Evolutionary conservation across 2,113 vertebrate genomes (phyloP).

Genomic region (Calidris pygmaea): DNA sequence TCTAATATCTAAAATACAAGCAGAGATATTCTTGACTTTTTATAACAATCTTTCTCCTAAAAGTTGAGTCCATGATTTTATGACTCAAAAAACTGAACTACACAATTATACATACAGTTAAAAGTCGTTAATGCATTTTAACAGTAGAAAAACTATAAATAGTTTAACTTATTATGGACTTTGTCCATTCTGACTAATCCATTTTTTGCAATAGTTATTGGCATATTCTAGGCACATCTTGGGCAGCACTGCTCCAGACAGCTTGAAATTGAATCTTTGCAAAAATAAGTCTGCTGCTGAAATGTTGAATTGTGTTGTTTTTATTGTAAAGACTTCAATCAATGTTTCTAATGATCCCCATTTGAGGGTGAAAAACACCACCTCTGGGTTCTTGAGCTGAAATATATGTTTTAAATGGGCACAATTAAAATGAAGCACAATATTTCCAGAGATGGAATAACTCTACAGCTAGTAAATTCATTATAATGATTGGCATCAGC

Average conservation of each 20-base stretch:
- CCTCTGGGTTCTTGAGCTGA: background rate
- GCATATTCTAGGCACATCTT: background rate
- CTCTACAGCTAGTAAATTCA: background rate
- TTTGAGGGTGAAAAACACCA: background rate
- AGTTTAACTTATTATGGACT: background rate
- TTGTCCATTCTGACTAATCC: background rate
- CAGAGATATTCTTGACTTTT: background rate
- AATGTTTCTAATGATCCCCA: background rate
- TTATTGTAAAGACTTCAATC: background rate
- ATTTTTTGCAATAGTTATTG: background rate
- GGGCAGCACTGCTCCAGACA: background rate
- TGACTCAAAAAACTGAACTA: background rate
- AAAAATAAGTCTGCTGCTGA: background rate
- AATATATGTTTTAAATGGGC: background rate
- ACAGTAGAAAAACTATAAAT: background rate
- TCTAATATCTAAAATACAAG: background rate
- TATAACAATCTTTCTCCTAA: background rate
- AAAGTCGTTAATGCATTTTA: background rate
- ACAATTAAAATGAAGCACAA: background rate
- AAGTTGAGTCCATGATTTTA: background rate
- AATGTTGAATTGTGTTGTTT: background rate
- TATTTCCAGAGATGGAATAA: background rate
- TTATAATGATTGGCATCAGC: background rate
- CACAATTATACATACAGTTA: background rate
- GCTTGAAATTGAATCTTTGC: background rate